Evolutionary conservation across 2,888 invertebrate genomes (phyloP).

Genomic region (Heliothis peltigera): DNA sequence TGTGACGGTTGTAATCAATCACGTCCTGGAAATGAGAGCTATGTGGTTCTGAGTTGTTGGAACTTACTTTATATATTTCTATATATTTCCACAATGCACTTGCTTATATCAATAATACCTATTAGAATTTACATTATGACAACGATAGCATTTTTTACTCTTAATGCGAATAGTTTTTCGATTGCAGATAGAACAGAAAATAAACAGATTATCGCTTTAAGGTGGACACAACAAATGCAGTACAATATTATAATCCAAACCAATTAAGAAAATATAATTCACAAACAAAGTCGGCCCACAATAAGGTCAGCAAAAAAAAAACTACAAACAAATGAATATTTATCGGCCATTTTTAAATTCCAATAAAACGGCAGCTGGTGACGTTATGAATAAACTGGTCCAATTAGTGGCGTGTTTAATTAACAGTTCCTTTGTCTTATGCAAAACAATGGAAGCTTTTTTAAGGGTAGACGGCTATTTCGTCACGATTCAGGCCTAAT

Average conservation of each 20-base stretch:
- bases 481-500: conserved; percentile 47
- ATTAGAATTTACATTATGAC: too few species aligned
- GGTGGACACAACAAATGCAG: not conserved
- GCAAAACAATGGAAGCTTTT: conserved; percentile 56
- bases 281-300: conserved; percentile 18
- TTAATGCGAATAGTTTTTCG: too few species aligned
- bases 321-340: conserved; percentile 58
- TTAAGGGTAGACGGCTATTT: conserved; percentile 34
- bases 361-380: conserved; percentile 59
- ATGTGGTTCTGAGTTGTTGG: too few species aligned
- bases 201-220: not conserved
- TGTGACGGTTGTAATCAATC: too few species aligned
- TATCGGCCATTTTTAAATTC: conserved; percentile 52
- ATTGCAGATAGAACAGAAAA: too few species aligned
- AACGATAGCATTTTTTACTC: too few species aligned
- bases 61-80: too few species aligned
- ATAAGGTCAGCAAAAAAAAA: conserved; percentile 7
- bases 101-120: too few species aligned
- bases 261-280: not conserved
- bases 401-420: conserved; percentile 64
- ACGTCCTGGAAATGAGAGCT: too few species aligned
- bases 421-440: conserved; percentile 60
- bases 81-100: too few species aligned
- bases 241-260: not conserved
- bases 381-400: conserved; percentile 61